phyloP scores from a whole-genome alignment of 2,113 vertebrate species.

The Damaliscus lunatus region DNA sequence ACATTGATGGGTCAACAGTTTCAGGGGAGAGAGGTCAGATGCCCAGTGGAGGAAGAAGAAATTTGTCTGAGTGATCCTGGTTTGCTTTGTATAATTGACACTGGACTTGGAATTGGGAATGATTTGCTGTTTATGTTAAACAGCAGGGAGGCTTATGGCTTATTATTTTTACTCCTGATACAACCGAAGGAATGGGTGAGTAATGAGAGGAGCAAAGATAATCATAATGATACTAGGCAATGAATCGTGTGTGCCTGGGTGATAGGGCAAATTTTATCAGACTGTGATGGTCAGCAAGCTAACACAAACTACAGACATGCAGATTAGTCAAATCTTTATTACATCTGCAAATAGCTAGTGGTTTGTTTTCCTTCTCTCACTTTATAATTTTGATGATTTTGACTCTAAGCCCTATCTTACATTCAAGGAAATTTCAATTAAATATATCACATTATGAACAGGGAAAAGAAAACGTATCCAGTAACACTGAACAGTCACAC shows the following conservation, averaged over 20 bases:
- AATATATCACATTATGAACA: neutral
- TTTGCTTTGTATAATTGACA: slow-evolving; percentile 65
- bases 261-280: slow-evolving; percentile 46
- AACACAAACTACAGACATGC: slow-evolving; percentile 48
- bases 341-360: slow-evolving; percentile 17
- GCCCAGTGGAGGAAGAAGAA: slow-evolving; percentile 51
- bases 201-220: slow-evolving; percentile 49
- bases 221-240: slow-evolving; percentile 50
- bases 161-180: slow-evolving; percentile 68
- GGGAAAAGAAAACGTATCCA: neutral
- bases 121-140: slow-evolving; percentile 67
- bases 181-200: slow-evolving; percentile 56
- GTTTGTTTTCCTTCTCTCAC: neutral
- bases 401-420: neutral
- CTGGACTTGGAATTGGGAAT: slow-evolving; percentile 45
- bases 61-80: slow-evolving; percentile 61
- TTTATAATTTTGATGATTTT: slow-evolving; percentile 54
- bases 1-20: slow-evolving; percentile 53
- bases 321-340: slow-evolving; percentile 61
- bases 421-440: slow-evolving; percentile 41
- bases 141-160: slow-evolving; percentile 61
- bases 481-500: neutral
- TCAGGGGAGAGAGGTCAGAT: slow-evolving; percentile 55
- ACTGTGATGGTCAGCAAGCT: neutral
- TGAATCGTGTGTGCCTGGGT: neutral